Conservation (phyloP, 1,140 invertebrate genomes). For the Leptinotarsa defecta region DNA sequence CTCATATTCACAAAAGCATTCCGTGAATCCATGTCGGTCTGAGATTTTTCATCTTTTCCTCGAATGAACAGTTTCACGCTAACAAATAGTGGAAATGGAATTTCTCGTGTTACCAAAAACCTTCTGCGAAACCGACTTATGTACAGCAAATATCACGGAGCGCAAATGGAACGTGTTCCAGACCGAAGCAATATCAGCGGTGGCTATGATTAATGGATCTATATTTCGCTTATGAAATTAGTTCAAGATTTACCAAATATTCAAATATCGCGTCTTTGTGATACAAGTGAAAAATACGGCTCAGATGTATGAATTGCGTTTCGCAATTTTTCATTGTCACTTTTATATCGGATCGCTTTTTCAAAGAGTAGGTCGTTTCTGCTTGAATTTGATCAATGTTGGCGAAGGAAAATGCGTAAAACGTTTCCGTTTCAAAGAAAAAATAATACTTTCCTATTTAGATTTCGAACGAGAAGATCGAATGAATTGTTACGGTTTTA, state of each 20-base stretch:
- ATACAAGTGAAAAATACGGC: slow-evolving; percentile 28
- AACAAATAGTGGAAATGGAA: background rate
- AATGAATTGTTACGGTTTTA: too few species aligned
- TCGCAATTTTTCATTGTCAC: slow-evolving; percentile 27
- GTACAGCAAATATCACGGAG: slow-evolving; percentile 1
- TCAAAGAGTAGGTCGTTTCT: background rate
- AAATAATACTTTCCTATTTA: too few species aligned
- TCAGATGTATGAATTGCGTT: slow-evolving; percentile 24
- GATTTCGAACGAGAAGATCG: too few species aligned
- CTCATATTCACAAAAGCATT: too few species aligned
- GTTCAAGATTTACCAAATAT: slow-evolving; percentile 29
- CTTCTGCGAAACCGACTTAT: background rate
- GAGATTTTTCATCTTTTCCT: background rate
- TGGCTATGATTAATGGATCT: slow-evolving; percentile 26
- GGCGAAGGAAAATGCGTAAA: background rate
- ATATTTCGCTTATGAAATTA: slow-evolving; percentile 28
- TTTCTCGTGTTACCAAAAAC: background rate
- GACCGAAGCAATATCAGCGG: slow-evolving; percentile 10
- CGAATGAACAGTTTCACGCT: background rate
- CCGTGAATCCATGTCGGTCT: too few species aligned
- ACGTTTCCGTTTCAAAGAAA: background rate
- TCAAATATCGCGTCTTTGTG: slow-evolving; percentile 23
- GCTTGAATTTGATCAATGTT: background rate
- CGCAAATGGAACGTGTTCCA: slow-evolving; percentile 25
- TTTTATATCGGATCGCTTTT: slow-evolving; percentile 13